Evolutionary conservation across 1,140 invertebrate genomes (phyloP).

Genomic region (Heliothis subflexa): DNA sequence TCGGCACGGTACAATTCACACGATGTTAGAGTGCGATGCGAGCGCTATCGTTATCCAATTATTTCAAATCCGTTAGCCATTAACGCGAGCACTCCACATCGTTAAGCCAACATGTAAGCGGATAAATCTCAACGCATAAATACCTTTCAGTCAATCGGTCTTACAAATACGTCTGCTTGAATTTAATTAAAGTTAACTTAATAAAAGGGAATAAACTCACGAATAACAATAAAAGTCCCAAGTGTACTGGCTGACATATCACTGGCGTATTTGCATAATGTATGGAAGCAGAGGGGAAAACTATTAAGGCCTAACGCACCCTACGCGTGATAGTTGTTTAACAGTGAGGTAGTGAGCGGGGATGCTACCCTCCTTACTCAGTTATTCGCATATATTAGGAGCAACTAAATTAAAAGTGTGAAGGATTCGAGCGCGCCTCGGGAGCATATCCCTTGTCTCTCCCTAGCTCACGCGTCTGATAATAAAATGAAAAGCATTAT

Average conservation of each 20-base stretch:
- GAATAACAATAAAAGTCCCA: conserved; percentile 83
- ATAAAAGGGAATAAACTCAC: conserved; percentile 82
- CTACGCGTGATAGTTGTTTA: conserved; percentile 82
- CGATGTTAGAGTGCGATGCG: neutral
- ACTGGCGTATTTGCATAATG: conserved; percentile 85
- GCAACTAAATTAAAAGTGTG: conserved; percentile 85
- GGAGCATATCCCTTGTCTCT: conserved; percentile 63
- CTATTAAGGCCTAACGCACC: conserved; percentile 80
- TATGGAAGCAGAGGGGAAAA: conserved; percentile 79
- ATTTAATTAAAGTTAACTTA: conserved; percentile 86
- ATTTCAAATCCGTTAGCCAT: conserved; percentile 44
- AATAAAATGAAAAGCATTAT: conserved; percentile 81
- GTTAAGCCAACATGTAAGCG: conserved; percentile 63
- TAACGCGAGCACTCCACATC: conserved; percentile 45
- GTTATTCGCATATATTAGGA: conserved; percentile 83
- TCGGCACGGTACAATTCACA: conserved; percentile 4
- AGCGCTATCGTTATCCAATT: conserved; percentile 13
- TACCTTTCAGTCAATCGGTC: conserved; percentile 78
- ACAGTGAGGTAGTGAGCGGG: conserved; percentile 62
- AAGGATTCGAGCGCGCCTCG: conserved; percentile 70
- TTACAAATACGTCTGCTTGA: conserved; percentile 77
- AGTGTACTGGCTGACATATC: conserved; percentile 82
- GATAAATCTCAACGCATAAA: conserved; percentile 77
- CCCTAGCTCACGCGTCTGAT: conserved; percentile 58
- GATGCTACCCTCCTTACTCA: conserved; percentile 69